Evolutionary conservation across 1,140 invertebrate species (phyloP), one percentile per base, ranked within the genome.

Genomic region (Plodia interpunctella): DNA sequence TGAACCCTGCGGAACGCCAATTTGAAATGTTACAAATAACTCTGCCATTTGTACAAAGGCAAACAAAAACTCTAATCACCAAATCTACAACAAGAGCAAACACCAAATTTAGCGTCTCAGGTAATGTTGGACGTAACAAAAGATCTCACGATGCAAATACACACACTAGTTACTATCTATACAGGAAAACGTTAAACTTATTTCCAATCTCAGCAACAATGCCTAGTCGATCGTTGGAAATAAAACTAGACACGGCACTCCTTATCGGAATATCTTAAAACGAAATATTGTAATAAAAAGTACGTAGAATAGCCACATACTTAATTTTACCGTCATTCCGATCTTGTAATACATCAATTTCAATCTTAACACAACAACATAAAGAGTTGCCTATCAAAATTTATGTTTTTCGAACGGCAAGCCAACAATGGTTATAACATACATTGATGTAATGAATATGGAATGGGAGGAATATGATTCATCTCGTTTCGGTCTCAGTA

Each of bases 241-340:
- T 76, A 75, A 79, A 76, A 74, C 73, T 74, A 72, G 72, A 74
- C 70, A 70, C 70, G 63, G 62, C 49, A 49, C 60, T 21, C 62
- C 68, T 80, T 80, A 80, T 80, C 78, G 60, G 62, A 55, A 65
- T 63, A 82, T 84, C 79, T 73, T 64, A 63, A 65, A 74, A 77
- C 72, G 71, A 78, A 80, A 83, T 79, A 77, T 80, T 74, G 72
- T 80, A 76, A 84, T 79, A 85, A 81, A 83, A 83, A 79, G 74
- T 78, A 78, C 72, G 66, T 73, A 70, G 65, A 60, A 59, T 60
- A 53, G 38, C 58, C 66, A 74, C 66, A 74, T 15, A 73, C 51
- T 53, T 53, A 5, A 53, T 25, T 55, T 10, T 49, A 38, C 59
- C 2, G 49, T 20, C 59, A 38, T 49, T 44, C 20, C 25, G n/a